These are phyloP conservation scores for Strix occidentalis DNA, from an alignment of 2,797 vertebrate species.

Conservation along the genomic window DNA sequence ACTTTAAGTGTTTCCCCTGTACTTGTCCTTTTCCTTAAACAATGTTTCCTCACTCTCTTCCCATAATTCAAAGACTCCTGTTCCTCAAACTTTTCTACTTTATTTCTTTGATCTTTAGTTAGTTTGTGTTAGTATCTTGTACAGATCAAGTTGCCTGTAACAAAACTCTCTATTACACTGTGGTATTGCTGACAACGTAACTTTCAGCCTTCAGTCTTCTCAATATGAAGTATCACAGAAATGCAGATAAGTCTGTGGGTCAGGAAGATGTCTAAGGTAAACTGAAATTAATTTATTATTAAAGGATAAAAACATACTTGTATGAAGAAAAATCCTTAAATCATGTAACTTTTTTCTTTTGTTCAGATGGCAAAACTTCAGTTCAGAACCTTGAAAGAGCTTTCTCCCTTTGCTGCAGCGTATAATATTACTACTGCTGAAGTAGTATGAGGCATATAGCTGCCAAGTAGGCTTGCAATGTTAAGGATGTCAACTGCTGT, in stretches of 20 bases:
- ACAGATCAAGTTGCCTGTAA: not conserved
- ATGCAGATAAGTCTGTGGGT: not conserved
- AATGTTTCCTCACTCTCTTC: not conserved
- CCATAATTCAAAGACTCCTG: not conserved
- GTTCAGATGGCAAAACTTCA: not conserved
- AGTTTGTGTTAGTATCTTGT: not conserved
- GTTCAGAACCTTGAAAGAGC: not conserved
- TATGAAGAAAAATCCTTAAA: not conserved
- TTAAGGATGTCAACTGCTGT: not conserved
- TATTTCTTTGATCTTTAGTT: not conserved
- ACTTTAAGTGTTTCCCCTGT: not conserved
- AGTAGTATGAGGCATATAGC: not conserved
- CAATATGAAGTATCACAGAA: not conserved
- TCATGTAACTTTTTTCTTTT: not conserved
- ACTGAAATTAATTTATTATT: not conserved
- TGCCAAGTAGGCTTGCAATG: not conserved
- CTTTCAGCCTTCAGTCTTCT: not conserved
- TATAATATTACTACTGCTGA: not conserved
- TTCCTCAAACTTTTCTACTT: not conserved
- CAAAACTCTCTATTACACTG: not conserved
- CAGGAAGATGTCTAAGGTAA: not conserved
- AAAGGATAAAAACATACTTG: not conserved
- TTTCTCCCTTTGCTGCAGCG: not conserved
- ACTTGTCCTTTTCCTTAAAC: not conserved
- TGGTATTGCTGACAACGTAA: not conserved